A percentile compares a stretch with the other conserved stretches of the same genome.
Evolutionary conservation across 2,888 invertebrate species (phyloP).

Genomic region (Chrysodeixis includens): DNA sequence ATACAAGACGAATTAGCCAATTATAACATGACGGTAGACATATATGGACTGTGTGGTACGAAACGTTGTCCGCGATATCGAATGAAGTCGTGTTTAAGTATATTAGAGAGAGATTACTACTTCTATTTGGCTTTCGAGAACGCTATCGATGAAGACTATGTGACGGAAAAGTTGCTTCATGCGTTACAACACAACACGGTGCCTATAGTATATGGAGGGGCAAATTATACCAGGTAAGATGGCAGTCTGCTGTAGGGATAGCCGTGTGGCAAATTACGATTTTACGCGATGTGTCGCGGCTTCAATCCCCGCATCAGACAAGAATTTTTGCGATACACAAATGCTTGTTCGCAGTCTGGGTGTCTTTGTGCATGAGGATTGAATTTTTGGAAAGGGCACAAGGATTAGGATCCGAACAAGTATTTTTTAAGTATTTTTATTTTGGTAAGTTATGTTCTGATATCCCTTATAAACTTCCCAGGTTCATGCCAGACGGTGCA

Average conservation of each 20-base stretch:
- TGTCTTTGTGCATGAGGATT: too few species aligned
- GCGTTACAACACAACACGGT: slow-evolving; percentile 70
- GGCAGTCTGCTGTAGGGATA: too few species aligned
- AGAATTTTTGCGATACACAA: too few species aligned
- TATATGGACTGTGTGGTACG: slow-evolving; percentile 71
- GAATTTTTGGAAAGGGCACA: too few species aligned
- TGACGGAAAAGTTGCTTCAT: slow-evolving; percentile 76
- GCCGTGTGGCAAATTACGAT: too few species aligned
- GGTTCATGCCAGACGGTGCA: slow-evolving; percentile 64
- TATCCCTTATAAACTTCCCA: slow-evolving; percentile 45
- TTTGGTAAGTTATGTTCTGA: not conserved
- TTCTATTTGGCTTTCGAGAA: slow-evolving; percentile 80
- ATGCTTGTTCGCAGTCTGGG: too few species aligned
- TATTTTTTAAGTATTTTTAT: too few species aligned
- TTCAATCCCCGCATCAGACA: too few species aligned
- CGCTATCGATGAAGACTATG: slow-evolving; percentile 74
- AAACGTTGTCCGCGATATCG: slow-evolving; percentile 57
- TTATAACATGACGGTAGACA: slow-evolving; percentile 64
- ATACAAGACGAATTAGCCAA: slow-evolving; percentile 57
- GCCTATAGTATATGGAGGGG: slow-evolving; percentile 77
- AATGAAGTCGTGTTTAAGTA: slow-evolving; percentile 61
- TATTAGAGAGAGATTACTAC: slow-evolving; percentile 69
- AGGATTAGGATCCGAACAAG: too few species aligned
- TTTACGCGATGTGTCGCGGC: too few species aligned
- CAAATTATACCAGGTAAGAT: slow-evolving; percentile 76